Base-by-base conservation (phyloP, 2,888 invertebrate genomes). In the Seira sanloemensis region DNA sequence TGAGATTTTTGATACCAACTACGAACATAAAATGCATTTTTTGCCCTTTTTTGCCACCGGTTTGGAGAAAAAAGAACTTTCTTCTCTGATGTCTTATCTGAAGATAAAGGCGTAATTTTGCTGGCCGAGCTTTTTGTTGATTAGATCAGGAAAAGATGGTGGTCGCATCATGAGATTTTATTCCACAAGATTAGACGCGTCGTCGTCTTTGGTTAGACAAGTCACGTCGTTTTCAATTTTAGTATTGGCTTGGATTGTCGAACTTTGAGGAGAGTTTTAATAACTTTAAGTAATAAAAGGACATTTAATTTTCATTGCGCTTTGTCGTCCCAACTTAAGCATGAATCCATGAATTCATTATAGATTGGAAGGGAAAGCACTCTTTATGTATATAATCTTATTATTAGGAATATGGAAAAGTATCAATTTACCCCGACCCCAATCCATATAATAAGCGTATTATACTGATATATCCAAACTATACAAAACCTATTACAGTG, bases 1-100 rank as follows among this genome's bases (percentile, higher is more conserved):
- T 81, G 81, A 81, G 81, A 75, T 75, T 81, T 81, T 81, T 75
- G 67, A 67, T 67, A 26, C 67, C n/a, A 26, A 67, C 25, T 26
- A 25, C 16, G 26, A n/a, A 19, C 26, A 67, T 67, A 26, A 67
- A 67, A 67, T 4, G 19, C 25, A 67, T 26, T 26, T 24, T 65
- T 67, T 24, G 66, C 66, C 67, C 21, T 23, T 65, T 67, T 67
- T 19, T 26, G 67, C 67, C 18, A 26, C 26, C 67, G 67, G 67
- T 24, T 67, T 67, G n/a, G 58, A 58, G 18, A 58, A 21, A 21
- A 23, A 62, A 62, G 21, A 62, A 62, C 62, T 62, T 62, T 62
- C 62, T 62, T 62, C n/a, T 50, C 5, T n/a, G n/a, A n/a, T 50
- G 16, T 50, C 50, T 50, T 62, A 62, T 62, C 62, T 62, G 58